phyloP scores from a whole-genome alignment of 53 echinoderm and acorn worm species.

The Luidia sarsii region DNA sequence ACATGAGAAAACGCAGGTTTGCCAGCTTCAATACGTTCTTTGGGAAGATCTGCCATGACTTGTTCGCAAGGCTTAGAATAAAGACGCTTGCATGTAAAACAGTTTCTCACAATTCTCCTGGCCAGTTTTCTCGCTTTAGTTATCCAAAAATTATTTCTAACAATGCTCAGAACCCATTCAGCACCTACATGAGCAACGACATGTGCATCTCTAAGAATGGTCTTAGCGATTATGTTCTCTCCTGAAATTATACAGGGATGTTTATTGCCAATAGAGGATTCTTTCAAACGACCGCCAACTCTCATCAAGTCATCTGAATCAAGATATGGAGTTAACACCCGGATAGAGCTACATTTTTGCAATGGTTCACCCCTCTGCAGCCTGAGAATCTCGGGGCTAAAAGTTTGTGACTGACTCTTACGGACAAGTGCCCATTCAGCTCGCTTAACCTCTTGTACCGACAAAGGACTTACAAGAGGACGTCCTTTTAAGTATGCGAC shows the following conservation, averaged over 20 bases:
- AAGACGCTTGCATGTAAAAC: slow-evolving; percentile 48
- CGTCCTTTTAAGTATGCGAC: not conserved
- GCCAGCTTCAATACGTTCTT: slow-evolving; percentile 46
- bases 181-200: slow-evolving; percentile 4
- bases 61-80: slow-evolving; percentile 32
- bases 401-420: not conserved
- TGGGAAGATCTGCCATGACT: slow-evolving; percentile 65
- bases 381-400: not conserved
- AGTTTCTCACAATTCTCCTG: slow-evolving; percentile 1
- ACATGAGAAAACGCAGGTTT: slow-evolving; percentile 60
- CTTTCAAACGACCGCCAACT: not conserved
- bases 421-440: not conserved
- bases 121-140: not conserved
- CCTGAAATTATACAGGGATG: not conserved
- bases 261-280: not conserved
- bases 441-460: not conserved
- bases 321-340: slow-evolving; percentile 3
- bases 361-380: not conserved
- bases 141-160: slow-evolving; percentile 6
- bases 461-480: not conserved
- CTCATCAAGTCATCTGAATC: not conserved
- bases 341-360: no score
- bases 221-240: not conserved
- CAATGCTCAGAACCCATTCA: slow-evolving; percentile 15
- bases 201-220: slow-evolving; percentile 13